Conservation (phyloP, 2,113 vertebrate species). For the Rissa tridactyla region DNA sequence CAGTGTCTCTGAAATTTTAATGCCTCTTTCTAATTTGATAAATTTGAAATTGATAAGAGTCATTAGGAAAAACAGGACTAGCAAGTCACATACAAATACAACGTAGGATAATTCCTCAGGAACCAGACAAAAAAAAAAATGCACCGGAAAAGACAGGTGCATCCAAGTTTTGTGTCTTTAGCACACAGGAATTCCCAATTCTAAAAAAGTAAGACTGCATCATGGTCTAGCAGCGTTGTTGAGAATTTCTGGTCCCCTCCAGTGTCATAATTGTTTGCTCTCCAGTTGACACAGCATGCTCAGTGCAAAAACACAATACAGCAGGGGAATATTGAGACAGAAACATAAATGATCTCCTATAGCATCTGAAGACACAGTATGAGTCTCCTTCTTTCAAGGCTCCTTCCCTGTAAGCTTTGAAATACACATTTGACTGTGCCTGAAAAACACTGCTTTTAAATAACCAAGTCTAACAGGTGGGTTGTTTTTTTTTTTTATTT, state of each 20-base stretch:
- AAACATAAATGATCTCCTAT: neutral
- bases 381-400: neutral
- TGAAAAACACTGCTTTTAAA: neutral
- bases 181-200: neutral
- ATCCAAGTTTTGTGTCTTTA: neutral
- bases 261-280: neutral
- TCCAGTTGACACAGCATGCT: neutral
- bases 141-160: neutral
- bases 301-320: neutral
- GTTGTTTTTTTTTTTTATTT: neutral
- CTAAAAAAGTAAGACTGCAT: neutral
- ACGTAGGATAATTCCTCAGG: neutral
- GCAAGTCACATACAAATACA: neutral
- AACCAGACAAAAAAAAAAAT: neutral
- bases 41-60: neutral
- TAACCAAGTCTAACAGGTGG: neutral
- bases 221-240: fast-evolving
- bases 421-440: neutral
- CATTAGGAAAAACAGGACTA: neutral
- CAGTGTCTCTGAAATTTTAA: neutral
- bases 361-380: neutral
- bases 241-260: neutral
- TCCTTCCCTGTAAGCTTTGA: neutral
- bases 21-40: neutral
- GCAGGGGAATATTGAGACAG: neutral